Base-by-base conservation (phyloP, 2,797 vertebrate genomes). In the Syngnathus acus region DNA sequence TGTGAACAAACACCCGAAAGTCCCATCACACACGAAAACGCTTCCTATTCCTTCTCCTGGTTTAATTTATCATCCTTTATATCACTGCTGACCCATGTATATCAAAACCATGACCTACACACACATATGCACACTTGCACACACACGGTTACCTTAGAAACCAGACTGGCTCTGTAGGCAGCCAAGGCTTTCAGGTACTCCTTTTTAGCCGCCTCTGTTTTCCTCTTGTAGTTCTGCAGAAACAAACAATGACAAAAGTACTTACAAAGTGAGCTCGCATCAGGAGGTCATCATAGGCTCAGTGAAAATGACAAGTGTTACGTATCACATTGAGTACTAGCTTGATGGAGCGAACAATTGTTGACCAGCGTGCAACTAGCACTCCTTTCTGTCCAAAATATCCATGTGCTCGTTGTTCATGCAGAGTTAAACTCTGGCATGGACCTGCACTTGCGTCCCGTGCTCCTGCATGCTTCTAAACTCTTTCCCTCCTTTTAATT, bases 151-250 rank as follows among this genome's bases (percentile, higher is more conserved):
- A 98, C 97, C 97, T 98, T 98, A 92, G 97, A 98, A 92, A 99
- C 95, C 66, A 99, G 94, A 85, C 96, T 98, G 87, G 97, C 97
- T 92, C 96, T 87, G 92, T 98, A 99, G 21, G 96, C 94, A 14
- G 97, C 97, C 87, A 99, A 92, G 73, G 96, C 96, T 91, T 99
- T 99, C 91, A 99, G 93, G 89, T 99, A 99, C 77, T 99, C 97
- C 89, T 99, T 99, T 92, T 99, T 99, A 3, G 97, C 97, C 0
- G 96, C 95, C 91, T 99, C 96, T 16, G 96, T 98, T 94, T 98
- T 99, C 91, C 94, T 95, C 92, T 98, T 99, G 89, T 99, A 99
- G 45, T 88, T 96, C 97, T 99, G 91, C 60, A 92, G 92, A 81
- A 85, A 78, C 72, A 85, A 84, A 82, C 78, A 84, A 82, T 74